Evolutionary conservation across 2,888 invertebrate species (phyloP).

Genomic region (Lumbricus terrestris): DNA sequence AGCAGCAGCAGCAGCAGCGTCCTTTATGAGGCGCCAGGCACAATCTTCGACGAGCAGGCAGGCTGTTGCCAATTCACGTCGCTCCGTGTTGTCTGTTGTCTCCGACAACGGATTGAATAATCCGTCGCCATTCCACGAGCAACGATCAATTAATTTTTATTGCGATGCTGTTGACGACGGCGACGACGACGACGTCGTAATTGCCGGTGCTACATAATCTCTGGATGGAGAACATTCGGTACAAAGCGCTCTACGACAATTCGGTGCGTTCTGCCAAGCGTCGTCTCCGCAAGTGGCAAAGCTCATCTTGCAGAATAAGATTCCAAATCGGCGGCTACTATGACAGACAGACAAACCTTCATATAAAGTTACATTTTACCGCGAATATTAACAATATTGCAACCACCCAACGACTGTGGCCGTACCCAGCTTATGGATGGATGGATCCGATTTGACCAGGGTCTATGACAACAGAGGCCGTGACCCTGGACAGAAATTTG

Average conservation of each 20-base stretch:
- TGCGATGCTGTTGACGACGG: neutral
- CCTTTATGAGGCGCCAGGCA: neutral
- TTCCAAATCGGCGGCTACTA: neutral
- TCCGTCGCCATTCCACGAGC: neutral
- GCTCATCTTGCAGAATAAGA: neutral
- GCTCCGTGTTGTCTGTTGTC: neutral
- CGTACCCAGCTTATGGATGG: too few species aligned
- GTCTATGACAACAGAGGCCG: too few species aligned
- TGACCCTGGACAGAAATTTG: too few species aligned
- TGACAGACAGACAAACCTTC: neutral
- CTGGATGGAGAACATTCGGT: neutral
- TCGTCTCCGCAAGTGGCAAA: neutral
- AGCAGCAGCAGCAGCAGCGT: neutral
- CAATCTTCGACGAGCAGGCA: neutral
- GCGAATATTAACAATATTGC: neutral
- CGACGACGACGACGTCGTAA: neutral
- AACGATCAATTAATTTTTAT: slow-evolving; percentile 3
- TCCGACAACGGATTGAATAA: neutral
- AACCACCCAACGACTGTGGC: too few species aligned
- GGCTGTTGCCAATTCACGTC: neutral
- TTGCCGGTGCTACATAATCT: neutral
- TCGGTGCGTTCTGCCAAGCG: neutral
- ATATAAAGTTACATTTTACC: neutral
- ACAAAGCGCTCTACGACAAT: neutral
- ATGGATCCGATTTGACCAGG: too few species aligned